phyloP scores from a whole-genome alignment of 2,888 invertebrate species.

The Anthophora plumipes region DNA sequence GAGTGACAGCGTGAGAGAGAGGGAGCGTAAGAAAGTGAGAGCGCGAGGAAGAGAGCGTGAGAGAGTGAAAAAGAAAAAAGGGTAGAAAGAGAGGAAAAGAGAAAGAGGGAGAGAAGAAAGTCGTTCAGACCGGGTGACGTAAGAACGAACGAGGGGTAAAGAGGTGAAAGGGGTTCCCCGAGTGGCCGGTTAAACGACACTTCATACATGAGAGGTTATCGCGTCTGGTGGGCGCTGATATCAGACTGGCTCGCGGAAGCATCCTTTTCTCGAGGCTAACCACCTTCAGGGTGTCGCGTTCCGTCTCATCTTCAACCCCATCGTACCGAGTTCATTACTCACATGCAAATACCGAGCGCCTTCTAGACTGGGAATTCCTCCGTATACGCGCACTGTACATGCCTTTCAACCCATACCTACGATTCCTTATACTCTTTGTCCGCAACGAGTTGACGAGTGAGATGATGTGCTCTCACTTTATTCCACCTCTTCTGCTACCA shows the following conservation, averaged over 20 bases:
- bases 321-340: constrained; percentile 72
- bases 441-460: too few relatives aligned
- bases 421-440: too few relatives aligned
- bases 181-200: constrained; percentile 73
- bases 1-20: too few relatives aligned
- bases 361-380: constrained; percentile 23
- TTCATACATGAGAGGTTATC: constrained; percentile 77
- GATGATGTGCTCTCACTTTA: too few relatives aligned
- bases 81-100: too few relatives aligned
- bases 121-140: constrained; percentile 37
- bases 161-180: constrained; percentile 39
- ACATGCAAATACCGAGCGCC: constrained; percentile 66
- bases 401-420: constrained; percentile 26
- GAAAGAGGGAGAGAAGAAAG: constrained; percentile 30
- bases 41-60: too few relatives aligned
- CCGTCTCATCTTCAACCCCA: constrained; percentile 65
- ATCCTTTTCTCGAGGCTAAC: constrained; percentile 37
- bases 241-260: constrained; percentile 55
- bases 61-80: too few relatives aligned
- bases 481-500: too few relatives aligned
- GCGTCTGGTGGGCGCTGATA: constrained; percentile 77
- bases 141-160: constrained; percentile 37
- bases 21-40: too few relatives aligned
- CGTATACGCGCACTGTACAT: constrained; percentile 17
- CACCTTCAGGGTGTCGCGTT: constrained; percentile 53